These are phyloP conservation scores for Enteromius afrohamiltoni DNA, from an alignment of 2,797 vertebrate species.

Conservation along the genomic window DNA sequence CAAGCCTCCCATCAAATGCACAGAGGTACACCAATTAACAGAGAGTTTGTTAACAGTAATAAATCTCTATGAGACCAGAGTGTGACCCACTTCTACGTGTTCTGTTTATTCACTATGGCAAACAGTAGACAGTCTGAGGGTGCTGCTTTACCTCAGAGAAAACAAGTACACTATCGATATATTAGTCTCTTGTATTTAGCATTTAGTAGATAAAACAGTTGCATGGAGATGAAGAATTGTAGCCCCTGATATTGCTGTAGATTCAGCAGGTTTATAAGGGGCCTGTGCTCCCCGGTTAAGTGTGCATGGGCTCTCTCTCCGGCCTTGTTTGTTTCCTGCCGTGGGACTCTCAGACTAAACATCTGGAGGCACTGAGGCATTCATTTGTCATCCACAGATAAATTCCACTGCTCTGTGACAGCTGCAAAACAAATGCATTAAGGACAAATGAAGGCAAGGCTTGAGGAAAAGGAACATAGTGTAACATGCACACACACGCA, in stretches of 20 bases:
- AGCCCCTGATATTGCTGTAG: constrained; percentile 15
- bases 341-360: constrained; percentile 32
- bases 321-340: constrained; percentile 43
- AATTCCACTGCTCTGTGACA: constrained; percentile 27
- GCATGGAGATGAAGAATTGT: neutral
- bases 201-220: neutral
- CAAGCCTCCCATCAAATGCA: neutral
- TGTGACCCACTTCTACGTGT: neutral
- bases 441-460: constrained; percentile 16
- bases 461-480: constrained; percentile 1
- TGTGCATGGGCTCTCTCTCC: constrained; percentile 26
- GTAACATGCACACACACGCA: neutral
- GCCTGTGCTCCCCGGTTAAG: constrained; percentile 31
- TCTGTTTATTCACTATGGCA: neutral
- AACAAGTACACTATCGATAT: neutral
- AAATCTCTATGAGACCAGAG: neutral
- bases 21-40: neutral
- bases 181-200: neutral
- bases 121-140: neutral
- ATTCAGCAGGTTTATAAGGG: neutral
- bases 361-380: constrained; percentile 34
- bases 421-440: constrained; percentile 34
- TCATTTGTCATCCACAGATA: constrained; percentile 6
- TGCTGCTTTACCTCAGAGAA: constrained; percentile 9
- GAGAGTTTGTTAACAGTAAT: neutral